These are phyloP conservation scores for Chironomus striatipennis DNA, from an alignment of 1,140 invertebrate species.

Conservation along the genomic window DNA sequence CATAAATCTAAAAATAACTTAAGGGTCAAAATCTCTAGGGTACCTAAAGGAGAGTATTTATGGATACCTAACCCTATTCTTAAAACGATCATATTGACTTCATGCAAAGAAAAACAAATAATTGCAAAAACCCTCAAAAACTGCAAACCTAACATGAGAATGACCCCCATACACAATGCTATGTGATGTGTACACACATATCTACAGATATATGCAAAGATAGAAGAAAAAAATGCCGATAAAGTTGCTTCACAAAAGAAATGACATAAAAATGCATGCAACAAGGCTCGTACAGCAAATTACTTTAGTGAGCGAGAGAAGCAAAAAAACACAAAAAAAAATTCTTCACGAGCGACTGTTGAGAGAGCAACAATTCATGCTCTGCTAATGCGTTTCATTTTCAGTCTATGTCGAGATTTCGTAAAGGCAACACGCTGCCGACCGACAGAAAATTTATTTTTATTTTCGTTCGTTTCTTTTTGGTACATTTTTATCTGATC, in stretches of 20 bases:
- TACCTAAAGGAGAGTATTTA: no score
- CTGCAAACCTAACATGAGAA: background rate
- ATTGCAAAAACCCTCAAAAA: background rate
- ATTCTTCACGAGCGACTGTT: no score
- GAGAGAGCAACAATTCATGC: background rate
- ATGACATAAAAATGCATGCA: background rate
- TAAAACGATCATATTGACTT: no score
- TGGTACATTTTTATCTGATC: background rate
- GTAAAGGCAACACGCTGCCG: background rate
- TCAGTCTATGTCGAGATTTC: conserved; percentile 3
- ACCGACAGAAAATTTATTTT: background rate
- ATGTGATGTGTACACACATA: background rate
- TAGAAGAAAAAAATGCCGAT: background rate
- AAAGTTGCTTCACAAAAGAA: background rate
- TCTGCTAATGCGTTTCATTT: background rate
- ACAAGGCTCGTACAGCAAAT: background rate
- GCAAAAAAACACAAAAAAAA: background rate
- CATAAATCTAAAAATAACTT: no score
- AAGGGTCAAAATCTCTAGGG: no score
- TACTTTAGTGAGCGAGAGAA: background rate
- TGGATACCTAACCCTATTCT: no score
- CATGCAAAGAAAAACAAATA: no score
- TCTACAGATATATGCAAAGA: background rate
- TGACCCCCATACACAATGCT: background rate
- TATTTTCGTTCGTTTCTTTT: background rate